These are phyloP conservation scores for Proteles cristata DNA, from an alignment of 2,113 vertebrate species.

Conservation along the genomic window DNA sequence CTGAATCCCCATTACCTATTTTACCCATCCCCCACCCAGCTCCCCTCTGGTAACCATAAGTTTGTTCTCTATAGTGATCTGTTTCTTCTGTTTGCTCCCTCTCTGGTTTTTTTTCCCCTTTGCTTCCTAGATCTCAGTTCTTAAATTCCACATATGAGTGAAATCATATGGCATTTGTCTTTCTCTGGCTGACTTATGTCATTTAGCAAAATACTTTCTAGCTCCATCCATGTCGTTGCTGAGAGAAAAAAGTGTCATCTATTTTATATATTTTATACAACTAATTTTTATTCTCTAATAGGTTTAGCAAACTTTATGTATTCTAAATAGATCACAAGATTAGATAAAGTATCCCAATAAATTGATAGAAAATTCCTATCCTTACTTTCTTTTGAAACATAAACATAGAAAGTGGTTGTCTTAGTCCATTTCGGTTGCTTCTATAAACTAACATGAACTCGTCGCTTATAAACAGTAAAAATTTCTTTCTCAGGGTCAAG, in stretches of 20 bases:
- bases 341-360: background rate
- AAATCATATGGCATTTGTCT: background rate
- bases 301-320: background rate
- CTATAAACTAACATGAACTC: background rate
- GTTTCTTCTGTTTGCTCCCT: too few relatives aligned
- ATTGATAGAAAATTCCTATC: background rate
- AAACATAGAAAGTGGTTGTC: background rate
- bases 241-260: background rate
- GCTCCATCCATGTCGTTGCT: background rate
- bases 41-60: background rate
- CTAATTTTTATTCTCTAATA: background rate
- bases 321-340: background rate
- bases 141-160: background rate
- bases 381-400: background rate
- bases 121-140: background rate
- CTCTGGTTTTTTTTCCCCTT: background rate
- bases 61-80: background rate
- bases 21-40: too few relatives aligned
- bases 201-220: background rate
- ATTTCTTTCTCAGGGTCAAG: background rate
- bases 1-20: background rate
- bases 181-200: background rate
- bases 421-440: background rate
- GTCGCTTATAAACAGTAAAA: background rate
- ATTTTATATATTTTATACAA: background rate